A percentile compares a stretch with the other conserved stretches of the same genome.
Evolutionary conservation across 1,140 invertebrate species (phyloP).

Genomic region (Sminthurinus signatus): DNA sequence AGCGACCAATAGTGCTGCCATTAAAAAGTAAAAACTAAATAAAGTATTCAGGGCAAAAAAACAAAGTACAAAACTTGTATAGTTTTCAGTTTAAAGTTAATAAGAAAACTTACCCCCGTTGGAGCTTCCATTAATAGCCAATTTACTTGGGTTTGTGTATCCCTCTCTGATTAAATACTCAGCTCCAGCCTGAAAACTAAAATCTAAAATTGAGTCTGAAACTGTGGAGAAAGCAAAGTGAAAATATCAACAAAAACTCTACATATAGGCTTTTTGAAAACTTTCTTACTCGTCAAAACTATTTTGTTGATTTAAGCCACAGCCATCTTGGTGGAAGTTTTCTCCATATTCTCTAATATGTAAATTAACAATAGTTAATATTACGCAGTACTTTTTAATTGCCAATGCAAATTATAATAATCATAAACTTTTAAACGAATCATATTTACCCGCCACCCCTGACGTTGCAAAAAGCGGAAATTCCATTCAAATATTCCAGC

Average conservation of each 20-base stretch:
- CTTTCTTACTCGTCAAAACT: slow-evolving; percentile 97
- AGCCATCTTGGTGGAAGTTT: slow-evolving; percentile 89
- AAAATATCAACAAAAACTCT: no score
- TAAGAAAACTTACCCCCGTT: no score
- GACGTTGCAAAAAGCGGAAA: slow-evolving; percentile 87
- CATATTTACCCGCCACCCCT: slow-evolving; percentile 81
- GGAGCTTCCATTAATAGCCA: slow-evolving; percentile 72
- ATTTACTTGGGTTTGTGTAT: slow-evolving; percentile 65
- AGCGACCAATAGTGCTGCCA: slow-evolving; percentile 68
- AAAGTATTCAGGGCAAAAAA: no score
- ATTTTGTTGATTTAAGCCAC: slow-evolving; percentile 90
- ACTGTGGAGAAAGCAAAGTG: no score
- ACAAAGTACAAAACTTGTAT: no score
- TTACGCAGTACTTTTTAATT: no score
- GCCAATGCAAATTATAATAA: no score
- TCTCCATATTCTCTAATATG: slow-evolving; percentile 83
- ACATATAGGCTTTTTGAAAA: no score
- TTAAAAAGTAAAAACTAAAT: no score
- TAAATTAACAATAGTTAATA: no score
- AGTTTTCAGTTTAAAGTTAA: no score
- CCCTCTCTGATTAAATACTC: slow-evolving; percentile 78
- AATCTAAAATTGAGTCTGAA: no score
- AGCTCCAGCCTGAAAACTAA: slow-evolving; percentile 83
- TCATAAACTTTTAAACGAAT: neutral
- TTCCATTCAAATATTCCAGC: slow-evolving; percentile 81